phyloP scores from a whole-genome alignment of 2,113 vertebrate species.

The Barnardius zonarius region DNA sequence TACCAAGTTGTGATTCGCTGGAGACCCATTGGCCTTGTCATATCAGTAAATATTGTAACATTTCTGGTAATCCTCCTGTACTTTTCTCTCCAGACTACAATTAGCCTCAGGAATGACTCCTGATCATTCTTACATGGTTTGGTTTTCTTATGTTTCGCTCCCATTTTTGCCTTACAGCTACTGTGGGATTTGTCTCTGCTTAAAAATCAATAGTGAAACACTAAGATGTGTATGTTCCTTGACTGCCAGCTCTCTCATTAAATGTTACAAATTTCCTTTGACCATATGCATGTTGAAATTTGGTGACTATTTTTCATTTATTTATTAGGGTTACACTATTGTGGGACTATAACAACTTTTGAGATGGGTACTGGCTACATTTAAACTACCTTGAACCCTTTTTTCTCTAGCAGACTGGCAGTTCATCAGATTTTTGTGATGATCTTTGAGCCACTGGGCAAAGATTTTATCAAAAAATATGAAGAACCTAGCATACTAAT shows the following conservation, averaged over 20 bases:
- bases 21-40: neutral
- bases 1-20: neutral
- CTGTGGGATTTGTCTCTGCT: neutral
- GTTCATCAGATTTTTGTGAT: neutral
- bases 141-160: neutral
- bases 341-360: neutral
- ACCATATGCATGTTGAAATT: neutral
- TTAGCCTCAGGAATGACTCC: neutral
- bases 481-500: rapidly evolving
- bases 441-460: neutral
- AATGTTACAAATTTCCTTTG: neutral
- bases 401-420: neutral
- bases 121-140: neutral
- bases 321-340: neutral
- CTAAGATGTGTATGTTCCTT: neutral
- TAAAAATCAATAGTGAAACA: neutral
- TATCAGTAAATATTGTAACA: neutral
- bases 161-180: neutral
- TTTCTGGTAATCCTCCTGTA: neutral
- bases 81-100: neutral
- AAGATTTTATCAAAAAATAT: neutral
- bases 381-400: neutral
- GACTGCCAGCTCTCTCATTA: neutral
- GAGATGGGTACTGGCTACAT: neutral
- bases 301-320: neutral